Base-by-base conservation (phyloP, 1,140 invertebrate genomes). In the Lysiphlebus fabarum region DNA sequence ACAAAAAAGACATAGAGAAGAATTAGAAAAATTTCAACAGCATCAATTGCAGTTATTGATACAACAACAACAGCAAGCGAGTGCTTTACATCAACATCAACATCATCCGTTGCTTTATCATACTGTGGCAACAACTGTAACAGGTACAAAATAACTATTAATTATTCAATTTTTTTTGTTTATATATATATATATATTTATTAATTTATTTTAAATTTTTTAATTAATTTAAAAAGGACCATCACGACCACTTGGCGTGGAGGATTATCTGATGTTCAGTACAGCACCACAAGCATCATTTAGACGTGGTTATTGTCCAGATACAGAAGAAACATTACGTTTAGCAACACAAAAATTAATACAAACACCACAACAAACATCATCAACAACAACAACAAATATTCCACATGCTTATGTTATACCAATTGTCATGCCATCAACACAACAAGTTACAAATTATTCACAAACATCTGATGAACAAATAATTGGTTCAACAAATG, bases 261-360 rank as follows among this genome's bases (percentile, higher is more conserved):
- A 80, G 50, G 79, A 81, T 55, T 78, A 76, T 57, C 65, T 79
- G 56, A 74, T 79, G 71, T 78, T 78, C 58, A 78, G 74, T 43
- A 76, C 77, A 53, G 71, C 76, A 6, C 72, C 76, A 12, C 78
- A 79, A 55, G 72, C 77, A 17, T 17, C 17, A 17, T 17, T 17
- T 17, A 17, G 17, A 17, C 17, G 1, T 17, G 17, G 17, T 17
- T 17, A 17, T 17, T 17, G 17, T 17, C 3, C 17, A 17, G 17
- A 17, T 17, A 1, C 3, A 17, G 17, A 17, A 17, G 17, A 17
- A 17, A 17, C 17, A 17, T 17, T 17, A 17, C 17, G 3, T 17
- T 17, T 1, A 17, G 77, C 77, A n/a, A 79, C 75, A 57, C 76
- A 1, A 17, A 1, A 17, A 17, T 17, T 17, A 17, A 17, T 17